These are phyloP conservation scores for Archaeoteleia sp. DNA, from an alignment of 2,888 invertebrate genomes.

Conservation along the genomic window DNA sequence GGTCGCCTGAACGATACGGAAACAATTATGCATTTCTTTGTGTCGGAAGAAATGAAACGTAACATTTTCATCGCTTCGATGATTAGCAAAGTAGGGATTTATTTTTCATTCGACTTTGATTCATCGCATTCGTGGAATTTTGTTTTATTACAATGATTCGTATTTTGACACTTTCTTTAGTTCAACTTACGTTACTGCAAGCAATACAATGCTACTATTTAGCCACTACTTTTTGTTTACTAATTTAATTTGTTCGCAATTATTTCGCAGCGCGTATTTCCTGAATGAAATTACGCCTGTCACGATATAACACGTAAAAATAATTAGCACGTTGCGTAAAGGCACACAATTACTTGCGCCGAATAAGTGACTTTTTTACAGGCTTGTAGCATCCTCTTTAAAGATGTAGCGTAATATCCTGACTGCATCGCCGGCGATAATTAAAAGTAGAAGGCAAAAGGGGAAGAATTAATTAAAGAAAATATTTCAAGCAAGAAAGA, in stretches of 20 bases:
- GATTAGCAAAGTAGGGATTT: neutral
- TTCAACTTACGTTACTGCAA: no score
- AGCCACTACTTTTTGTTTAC: no score
- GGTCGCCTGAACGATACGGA: conserved; percentile 20
- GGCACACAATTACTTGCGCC: conserved; percentile 26
- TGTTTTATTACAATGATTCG: no score
- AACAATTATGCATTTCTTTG: conserved; percentile 8
- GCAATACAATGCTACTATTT: no score
- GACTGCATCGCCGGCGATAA: neutral
- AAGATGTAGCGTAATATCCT: conserved; percentile 18
- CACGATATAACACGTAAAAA: conserved; percentile 10
- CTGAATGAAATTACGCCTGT: no score
- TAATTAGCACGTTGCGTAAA: conserved; percentile 33
- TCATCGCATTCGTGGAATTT: no score
- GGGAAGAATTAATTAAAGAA: conserved; percentile 18
- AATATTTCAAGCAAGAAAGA: no score
- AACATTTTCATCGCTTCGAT: neutral
- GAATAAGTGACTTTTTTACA: conserved; percentile 22
- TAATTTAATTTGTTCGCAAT: neutral
- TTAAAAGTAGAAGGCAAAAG: conserved; percentile 13
- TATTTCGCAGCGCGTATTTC: neutral
- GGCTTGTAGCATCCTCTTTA: neutral
- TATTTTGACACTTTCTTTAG: no score
- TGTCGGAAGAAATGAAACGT: conserved; percentile 31
- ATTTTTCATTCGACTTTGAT: neutral